Base-by-base conservation (phyloP, 2,113 vertebrate genomes). In the Myodes glareolus region DNA sequence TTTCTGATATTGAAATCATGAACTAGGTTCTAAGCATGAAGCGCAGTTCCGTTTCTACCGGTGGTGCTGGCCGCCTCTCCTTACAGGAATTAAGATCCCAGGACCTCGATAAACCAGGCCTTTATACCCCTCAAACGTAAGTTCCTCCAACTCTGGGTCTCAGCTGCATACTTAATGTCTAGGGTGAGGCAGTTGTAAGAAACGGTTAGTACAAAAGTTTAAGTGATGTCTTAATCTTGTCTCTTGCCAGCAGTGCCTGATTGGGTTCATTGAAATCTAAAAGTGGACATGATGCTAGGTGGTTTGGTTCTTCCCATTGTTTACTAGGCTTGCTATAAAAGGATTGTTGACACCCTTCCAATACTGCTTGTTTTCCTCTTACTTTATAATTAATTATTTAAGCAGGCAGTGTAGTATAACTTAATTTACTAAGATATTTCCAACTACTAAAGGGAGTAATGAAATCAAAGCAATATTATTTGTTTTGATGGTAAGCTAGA, bases 121-220 rank as follows among this genome's bases (percentile, higher is more conserved):
- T 99, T 94, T 98, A 99, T 7, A 99, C 99, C 0, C 99, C 99
- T 39, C 99, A 99, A 97, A 99, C 94, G 99, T 99, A 98, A 97
- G 98, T 98, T 92, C 94, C 63, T 21, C 65, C 47, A 31, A 3
- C 86, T 3, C 0, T 52, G 76, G 39, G 23, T 81, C 91, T 88
- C 31, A 52, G 12, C 27, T 39, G 36, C 42, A 4, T 85, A 6
- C 50, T 2, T 94, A 50, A 36, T 8, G 1, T 72, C 70, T 78
- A 80, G 11, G 70, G n/a, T 29, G 82, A 86, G 95, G 61, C 65
- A 91, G 90, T 86, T 65, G 33, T 95, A 76, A 94, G 67, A 91
- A 72, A 14, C 55, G 3, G 5, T 68, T 90, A n/a, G 80, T 33
- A 65, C 31, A 87, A 63, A 94, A 45, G 81, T 65, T 23, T 68